Percentiles rank a stretch among this genome's conserved stretches.
phyloP scores from a whole-genome alignment of 2,888 invertebrate genomes.

The Strigamia maritima region DNA sequence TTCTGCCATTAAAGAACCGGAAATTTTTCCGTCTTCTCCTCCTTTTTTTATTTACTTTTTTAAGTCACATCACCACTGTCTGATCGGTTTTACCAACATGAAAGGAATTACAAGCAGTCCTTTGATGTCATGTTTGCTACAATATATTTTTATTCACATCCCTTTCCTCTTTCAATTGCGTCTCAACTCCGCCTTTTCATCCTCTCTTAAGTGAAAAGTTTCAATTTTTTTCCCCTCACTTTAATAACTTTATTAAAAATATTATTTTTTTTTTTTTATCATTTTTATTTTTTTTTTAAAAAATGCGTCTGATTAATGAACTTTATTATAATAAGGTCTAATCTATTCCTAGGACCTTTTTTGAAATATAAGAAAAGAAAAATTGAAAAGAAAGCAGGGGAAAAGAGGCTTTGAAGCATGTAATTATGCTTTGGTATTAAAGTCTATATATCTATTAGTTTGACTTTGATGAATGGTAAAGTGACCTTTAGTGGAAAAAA shows the following conservation, averaged over 20 bases:
- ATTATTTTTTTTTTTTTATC: background rate
- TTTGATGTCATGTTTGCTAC: background rate
- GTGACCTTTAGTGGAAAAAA: background rate
- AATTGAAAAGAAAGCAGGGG: background rate
- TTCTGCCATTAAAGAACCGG: background rate
- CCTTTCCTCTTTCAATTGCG: background rate
- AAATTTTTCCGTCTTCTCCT: background rate
- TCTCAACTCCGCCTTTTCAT: background rate
- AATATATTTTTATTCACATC: conserved; percentile 4
- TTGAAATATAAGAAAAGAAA: background rate
- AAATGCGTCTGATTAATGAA: background rate
- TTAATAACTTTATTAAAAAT: background rate
- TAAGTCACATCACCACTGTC: background rate
- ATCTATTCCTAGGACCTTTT: background rate
- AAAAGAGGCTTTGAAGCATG: background rate
- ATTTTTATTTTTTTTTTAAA: background rate
- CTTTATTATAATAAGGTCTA: background rate
- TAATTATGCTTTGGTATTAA: background rate
- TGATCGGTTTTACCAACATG: conserved; percentile 3
- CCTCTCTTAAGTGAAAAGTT: background rate
- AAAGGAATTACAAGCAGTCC: background rate
- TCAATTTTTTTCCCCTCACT: background rate
- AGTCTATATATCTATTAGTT: conserved; percentile 4
- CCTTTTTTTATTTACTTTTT: background rate
- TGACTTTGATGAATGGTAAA: conserved; percentile 4